phyloP scores from a whole-genome alignment of 2,113 vertebrate genomes.

The Sakesphorus luctuosus region DNA sequence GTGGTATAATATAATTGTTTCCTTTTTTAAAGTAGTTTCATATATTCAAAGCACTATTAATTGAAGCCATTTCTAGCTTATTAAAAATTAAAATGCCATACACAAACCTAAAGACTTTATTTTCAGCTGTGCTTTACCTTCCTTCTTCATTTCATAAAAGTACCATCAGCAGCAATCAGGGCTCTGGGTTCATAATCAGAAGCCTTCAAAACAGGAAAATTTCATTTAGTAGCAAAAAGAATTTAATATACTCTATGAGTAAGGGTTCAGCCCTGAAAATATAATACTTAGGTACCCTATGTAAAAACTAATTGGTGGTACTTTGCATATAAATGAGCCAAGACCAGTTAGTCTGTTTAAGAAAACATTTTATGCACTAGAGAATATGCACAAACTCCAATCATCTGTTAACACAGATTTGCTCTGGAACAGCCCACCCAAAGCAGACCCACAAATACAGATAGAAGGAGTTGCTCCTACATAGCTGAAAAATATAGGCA shows the following conservation, averaged over 20 bases:
- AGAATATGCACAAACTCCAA: not conserved
- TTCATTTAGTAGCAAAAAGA: not conserved
- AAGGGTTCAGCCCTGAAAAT: not conserved
- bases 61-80: not conserved
- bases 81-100: not conserved
- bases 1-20: not conserved
- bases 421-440: not conserved
- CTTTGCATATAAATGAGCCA: not conserved
- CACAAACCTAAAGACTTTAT: not conserved
- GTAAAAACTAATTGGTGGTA: not conserved
- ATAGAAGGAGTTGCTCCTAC: not conserved
- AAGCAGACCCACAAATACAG: not conserved
- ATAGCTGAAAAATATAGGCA: not conserved
- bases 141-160: not conserved
- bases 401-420: not conserved
- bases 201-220: not conserved
- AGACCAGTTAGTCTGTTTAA: not conserved
- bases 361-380: not conserved
- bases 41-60: not conserved
- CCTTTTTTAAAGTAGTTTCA: not conserved
- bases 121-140: not conserved
- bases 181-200: not conserved
- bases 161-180: not conserved
- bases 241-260: not conserved
- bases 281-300: not conserved